Evolutionary conservation across 2,113 vertebrate genomes (phyloP), one percentile per base, ranked within the genome.

Genomic region (Cygnus buccinator): DNA sequence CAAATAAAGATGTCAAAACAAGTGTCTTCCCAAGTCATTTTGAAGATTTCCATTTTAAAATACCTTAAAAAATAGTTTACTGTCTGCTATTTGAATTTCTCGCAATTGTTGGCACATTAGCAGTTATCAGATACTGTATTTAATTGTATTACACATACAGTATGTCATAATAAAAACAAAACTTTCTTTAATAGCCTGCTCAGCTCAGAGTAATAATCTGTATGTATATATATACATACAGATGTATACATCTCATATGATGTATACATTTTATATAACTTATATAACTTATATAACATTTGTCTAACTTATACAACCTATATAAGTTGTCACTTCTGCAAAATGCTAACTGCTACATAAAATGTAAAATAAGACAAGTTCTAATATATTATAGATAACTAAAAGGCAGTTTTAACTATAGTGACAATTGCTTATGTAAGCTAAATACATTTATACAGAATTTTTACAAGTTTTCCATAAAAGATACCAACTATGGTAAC

Each of bases 401-500:
- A 61, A 89, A 62, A 20, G 9, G 50, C 41, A 79, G 46, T 46
- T 77, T 55, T 82, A 59, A 91, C 67, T 96, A 67, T 90, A 96
- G 87, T 31, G 71, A 75, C 50, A 91, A 90, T 93, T 85, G 52
- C 92, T 97, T 97, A 91, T 95, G 84, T 84, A 97, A 95, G 87
- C 62, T 93, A 89, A 94, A 67, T 94, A 67, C 15, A 93, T 17
- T 95, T 84, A 15, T 1, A 85, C 11, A 91, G 71, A 93, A 22
- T 59, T 88, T 75, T 73, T 91, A 90, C 80, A 84, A 77, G 92
- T 95, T 84, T 92, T 28, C 94, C 88, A 96, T 93, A 95, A 88
- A 97, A 97, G 87, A 96, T 88, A 92, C 81, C 79, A 93, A 89
- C 85, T 92, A 91, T 96, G 93, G 91, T 86, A 97, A 94, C 76